Percentiles rank a stretch among this genome's conserved stretches.
Evolutionary conservation across 1,140 invertebrate genomes (phyloP).

Genomic region (Zaprionus taronus): DNA sequence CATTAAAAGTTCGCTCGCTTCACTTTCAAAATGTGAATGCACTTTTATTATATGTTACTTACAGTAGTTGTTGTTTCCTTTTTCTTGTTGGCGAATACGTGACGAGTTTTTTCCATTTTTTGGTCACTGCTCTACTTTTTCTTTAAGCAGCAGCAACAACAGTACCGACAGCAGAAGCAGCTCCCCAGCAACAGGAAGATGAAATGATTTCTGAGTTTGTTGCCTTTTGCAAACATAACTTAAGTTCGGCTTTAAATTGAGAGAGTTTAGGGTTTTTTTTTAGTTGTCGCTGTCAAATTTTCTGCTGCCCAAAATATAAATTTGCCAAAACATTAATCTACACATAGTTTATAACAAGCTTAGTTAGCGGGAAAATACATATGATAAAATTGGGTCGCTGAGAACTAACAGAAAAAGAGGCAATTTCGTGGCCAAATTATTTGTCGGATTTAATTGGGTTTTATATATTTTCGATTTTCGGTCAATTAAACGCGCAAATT

Average conservation of each 20-base stretch:
- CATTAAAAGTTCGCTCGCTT: conserved; percentile 71
- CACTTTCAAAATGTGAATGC: conserved; percentile 78
- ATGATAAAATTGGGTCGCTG: conserved; percentile 17
- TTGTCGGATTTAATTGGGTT: conserved; percentile 5
- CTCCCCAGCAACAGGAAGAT: conserved; percentile 57
- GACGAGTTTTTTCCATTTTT: conserved; percentile 55
- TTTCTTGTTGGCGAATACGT: conserved; percentile 49
- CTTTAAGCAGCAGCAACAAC: conserved; percentile 27
- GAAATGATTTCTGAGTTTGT: conserved; percentile 52
- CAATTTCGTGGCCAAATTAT: background rate
- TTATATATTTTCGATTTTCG: conserved; percentile 17
- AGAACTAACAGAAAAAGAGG: background rate
- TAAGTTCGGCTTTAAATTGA: conserved; percentile 41
- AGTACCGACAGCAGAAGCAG: conserved; percentile 18
- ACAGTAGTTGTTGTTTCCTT: conserved; percentile 34
- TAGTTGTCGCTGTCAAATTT: conserved; percentile 21
- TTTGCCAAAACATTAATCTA: conserved; percentile 11
- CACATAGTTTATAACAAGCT: conserved; percentile 1
- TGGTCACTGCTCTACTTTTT: conserved; percentile 71
- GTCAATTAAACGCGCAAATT: conserved; percentile 40
- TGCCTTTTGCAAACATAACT: conserved; percentile 48
- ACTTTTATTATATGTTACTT: conserved; percentile 57
- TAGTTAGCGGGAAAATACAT: background rate
- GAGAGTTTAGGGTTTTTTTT: conserved; percentile 35
- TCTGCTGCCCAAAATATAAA: conserved; percentile 16